Base-by-base conservation (phyloP, 2,113 vertebrate genomes). In the Phrynocephalus versicolor region DNA sequence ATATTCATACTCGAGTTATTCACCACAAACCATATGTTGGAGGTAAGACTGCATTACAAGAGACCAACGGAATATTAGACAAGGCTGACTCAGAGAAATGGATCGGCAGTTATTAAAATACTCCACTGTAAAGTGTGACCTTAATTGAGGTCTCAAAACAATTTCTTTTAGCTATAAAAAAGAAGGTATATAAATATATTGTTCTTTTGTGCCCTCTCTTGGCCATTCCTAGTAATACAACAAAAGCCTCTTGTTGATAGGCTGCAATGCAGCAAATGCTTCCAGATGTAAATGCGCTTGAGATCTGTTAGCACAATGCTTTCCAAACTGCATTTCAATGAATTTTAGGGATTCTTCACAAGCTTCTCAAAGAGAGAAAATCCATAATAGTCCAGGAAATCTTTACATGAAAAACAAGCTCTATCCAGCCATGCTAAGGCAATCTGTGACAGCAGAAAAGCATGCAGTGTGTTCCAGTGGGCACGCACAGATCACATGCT, bases 1-100 rank as follows among this genome's bases (percentile, higher is more conserved):
- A 96, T 96, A 96, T 96, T n/a, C 96, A 96, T 92, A 91, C 87
- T 89, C 90, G 86, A 85, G 90, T 94, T 94, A 93, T 93, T 96
- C 94, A 86, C 90, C 86, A 92, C 60, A 88, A 95, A 91, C 92
- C 92, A 88, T 94, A 95, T 94, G 91, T 81, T 91, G 88, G 78
- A 78, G 85, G 86, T 92, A 81, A 84, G 60, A 62, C 65, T 25
- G 33, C 45, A 85, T 69, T n/a, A 1, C 80, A 88, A 84, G 67
- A 23, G 0, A 75, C 89, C 87, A 67, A 75, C 18, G 60, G 79
- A 92, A 88, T 82, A 69, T 55, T 89, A 79, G 85, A 6, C 70
- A 88, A 90, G 76, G 3, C 33, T 84, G 79, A 45, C 77, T 90
- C 60, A 70, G 86, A 71, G 45, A 14, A 82, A 88, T 86, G 88